Evolutionary conservation across 2,113 vertebrate species (phyloP).

Genomic region (Grallaria varia): DNA sequence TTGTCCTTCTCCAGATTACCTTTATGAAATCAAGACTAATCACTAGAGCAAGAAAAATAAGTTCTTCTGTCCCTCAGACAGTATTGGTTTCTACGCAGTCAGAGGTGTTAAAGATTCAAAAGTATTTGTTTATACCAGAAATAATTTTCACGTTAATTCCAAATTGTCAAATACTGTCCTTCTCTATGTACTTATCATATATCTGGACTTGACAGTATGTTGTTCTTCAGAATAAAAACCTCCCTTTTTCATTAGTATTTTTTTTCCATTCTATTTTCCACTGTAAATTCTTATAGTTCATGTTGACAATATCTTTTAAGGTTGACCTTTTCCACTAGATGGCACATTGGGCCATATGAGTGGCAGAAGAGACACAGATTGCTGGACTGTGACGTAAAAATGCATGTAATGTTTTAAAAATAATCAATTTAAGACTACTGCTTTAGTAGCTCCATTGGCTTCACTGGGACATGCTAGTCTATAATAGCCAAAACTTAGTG

Average conservation of each 20-base stretch:
- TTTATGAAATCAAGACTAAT: not conserved
- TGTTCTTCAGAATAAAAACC: not conserved
- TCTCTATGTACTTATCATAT: not conserved
- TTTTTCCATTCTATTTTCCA: not conserved
- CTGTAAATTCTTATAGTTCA: not conserved
- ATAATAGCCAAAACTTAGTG: not conserved
- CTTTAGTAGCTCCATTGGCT: not conserved
- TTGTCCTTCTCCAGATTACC: not conserved
- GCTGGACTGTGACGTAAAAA: not conserved
- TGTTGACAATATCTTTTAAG: not conserved
- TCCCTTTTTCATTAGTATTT: not conserved
- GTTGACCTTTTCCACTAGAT: slow-evolving; percentile 66
- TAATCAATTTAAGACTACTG: not conserved
- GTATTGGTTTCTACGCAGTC: not conserved
- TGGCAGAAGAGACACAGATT: not conserved
- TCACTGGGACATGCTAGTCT: not conserved
- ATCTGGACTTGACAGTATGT: not conserved
- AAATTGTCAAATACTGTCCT: not conserved
- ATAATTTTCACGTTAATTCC: not conserved
- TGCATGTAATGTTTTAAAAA: not conserved
- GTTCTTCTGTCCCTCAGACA: not conserved
- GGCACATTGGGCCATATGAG: slow-evolving; percentile 42
- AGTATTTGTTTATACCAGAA: not conserved
- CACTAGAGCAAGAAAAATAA: not conserved
- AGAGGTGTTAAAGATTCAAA: not conserved